Base-by-base conservation (phyloP, 2,113 vertebrate genomes). In the Australoheros scitulus region DNA sequence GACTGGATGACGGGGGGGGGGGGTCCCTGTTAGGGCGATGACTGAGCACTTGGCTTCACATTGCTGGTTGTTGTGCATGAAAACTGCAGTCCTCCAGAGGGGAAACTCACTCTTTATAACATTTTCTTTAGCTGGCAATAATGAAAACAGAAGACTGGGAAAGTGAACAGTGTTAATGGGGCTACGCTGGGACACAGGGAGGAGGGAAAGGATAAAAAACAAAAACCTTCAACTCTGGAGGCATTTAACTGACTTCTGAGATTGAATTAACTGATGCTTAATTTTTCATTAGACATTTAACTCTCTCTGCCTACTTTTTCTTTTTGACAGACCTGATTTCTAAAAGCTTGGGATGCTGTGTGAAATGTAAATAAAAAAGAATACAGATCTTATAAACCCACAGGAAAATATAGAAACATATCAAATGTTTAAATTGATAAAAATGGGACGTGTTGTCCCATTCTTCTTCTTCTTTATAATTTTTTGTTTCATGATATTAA, bases 31-130 rank as follows among this genome's bases (percentile, higher is more conserved):
- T 29, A 20, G 68, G 64, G 47, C 11, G 38, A 79, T 79, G 82
- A 58, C 77, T 79, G 82, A 84, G 70, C 65, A 29, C 57, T 78
- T 47, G 24, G 79, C 78, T 84, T 34, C 29, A 47, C 41, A n/a
- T 68, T 36, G 61, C 80, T 87, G 87, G 82, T 82, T 87, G 29
- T 6, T 60, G 0, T 26, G 11, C 13, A 17, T 34, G 57, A 29
- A 85, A 65, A 63, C 47, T 56, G 74, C n/a, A 8, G 14, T 68
- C 61, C 6, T 84, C 60, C 70, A 74, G 56, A 32, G 11, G 52
- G 13, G n/a, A 29, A 57, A 52, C 13, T 14, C 26, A 75, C 15
- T 24, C 43, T 61, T 26, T 18, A 34, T 43, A 24, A 41, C 22
- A 7, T 36, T 5, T 32, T 41, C 58, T 47, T 58, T 32, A 72